Conservation (phyloP, 2,113 vertebrate genomes). For the Cebus imitator region DNA sequence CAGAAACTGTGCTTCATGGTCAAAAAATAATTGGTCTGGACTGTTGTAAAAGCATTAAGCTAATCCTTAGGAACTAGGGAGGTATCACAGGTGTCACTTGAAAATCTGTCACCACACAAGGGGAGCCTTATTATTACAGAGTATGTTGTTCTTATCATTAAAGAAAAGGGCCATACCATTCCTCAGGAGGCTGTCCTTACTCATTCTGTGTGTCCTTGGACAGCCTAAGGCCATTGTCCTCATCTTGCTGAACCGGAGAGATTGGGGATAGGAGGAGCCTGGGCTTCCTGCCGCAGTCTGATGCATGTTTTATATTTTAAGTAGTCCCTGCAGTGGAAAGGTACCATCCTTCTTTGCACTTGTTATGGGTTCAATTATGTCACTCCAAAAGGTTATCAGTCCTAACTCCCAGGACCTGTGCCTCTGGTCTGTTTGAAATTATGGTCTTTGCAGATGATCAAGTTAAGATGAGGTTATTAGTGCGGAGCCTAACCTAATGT, state of each 20-base stretch:
- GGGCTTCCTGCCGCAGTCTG: not conserved
- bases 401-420: not conserved
- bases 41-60: not conserved
- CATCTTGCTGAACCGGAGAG: not conserved
- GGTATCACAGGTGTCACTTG: not conserved
- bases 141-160: not conserved
- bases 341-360: not conserved
- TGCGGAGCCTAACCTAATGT: not conserved
- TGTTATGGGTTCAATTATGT: not conserved
- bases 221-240: not conserved
- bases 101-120: not conserved
- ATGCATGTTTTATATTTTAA: not conserved
- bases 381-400: not conserved
- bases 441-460: not conserved
- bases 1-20: not conserved
- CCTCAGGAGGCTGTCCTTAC: not conserved
- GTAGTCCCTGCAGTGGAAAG: not conserved
- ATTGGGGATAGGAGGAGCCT: accelerated
- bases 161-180: not conserved
- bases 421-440: not conserved
- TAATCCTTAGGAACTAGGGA: not conserved
- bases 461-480: not conserved
- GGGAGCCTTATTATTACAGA: not conserved
- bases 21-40: not conserved
- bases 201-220: not conserved